Percentiles rank a stretch among this genome's conserved stretches.
These are phyloP conservation scores for Phorcus lineatus DNA, from an alignment of 2,888 invertebrate species.

Conservation along the genomic window DNA sequence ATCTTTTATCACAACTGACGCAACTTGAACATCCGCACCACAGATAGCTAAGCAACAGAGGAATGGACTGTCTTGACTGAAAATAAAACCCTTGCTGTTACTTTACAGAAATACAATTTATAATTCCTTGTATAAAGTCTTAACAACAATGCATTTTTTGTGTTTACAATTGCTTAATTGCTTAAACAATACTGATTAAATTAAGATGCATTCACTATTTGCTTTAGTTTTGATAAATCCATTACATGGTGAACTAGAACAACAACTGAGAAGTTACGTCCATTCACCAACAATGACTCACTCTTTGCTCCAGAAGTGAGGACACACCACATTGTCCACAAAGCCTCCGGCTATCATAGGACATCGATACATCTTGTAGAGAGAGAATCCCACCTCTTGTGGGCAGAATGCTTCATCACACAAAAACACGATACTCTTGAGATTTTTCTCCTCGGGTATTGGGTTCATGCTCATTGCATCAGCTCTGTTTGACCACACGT, in stretches of 20 bases:
- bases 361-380: constrained; percentile 46
- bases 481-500: background rate
- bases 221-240: too few species aligned
- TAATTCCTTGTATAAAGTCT: too few species aligned
- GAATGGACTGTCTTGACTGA: constrained; percentile 36
- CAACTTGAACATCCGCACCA: constrained; percentile 55
- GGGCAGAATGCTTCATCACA: constrained; percentile 51
- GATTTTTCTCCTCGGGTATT: constrained; percentile 35
- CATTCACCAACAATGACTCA: too few species aligned
- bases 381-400: constrained; percentile 47
- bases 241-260: too few species aligned
- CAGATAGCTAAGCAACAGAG: constrained; percentile 54
- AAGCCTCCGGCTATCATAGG: constrained; percentile 62
- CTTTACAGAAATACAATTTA: too few species aligned
- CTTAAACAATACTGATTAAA: background rate
- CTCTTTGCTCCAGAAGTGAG: background rate
- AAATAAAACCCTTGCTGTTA: background rate
- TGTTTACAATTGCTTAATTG: background rate
- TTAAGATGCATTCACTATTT: too few species aligned
- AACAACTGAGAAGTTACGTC: too few species aligned
- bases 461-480: background rate
- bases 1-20: constrained; percentile 56
- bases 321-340: constrained; percentile 47
- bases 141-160: too few species aligned
- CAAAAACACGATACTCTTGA: constrained; percentile 52